Evolutionary conservation across 92 coral and sea anemone species (phyloP).

Genomic region (Actinostola sp.): DNA sequence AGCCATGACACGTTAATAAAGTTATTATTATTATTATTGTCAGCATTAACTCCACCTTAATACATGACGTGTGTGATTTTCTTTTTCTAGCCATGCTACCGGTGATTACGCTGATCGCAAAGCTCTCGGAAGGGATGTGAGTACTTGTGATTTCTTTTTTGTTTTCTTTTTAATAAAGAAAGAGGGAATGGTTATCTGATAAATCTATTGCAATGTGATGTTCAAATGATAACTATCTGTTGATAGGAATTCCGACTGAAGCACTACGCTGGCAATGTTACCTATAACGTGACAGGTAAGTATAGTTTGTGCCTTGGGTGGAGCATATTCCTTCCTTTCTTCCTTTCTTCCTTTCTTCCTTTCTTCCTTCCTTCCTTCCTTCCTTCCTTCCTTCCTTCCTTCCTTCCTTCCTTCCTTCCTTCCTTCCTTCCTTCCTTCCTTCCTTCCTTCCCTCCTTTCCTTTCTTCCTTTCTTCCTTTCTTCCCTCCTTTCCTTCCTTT

Average conservation of each 20-base stretch:
- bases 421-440: too few relatives aligned
- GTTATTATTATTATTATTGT: too few relatives aligned
- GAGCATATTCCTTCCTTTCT: not conserved
- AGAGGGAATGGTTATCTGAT: too few relatives aligned
- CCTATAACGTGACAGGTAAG: constrained; percentile 84
- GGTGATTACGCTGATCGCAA: constrained; percentile 92
- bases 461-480: too few relatives aligned
- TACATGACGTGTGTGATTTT: not conserved
- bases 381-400: too few relatives aligned
- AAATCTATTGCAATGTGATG: too few relatives aligned
- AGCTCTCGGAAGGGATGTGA: constrained; percentile 88
- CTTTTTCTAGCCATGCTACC: constrained; percentile 85
- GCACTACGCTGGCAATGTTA: constrained; percentile 98
- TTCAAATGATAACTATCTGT: too few relatives aligned
- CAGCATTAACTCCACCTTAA: not conserved
- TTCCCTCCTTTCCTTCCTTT: too few relatives aligned
- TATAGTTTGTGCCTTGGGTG: not conserved
- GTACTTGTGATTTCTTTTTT: not conserved
- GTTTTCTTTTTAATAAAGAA: too few relatives aligned
- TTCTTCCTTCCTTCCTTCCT: too few relatives aligned
- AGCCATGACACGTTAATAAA: not conserved
- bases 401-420: too few relatives aligned
- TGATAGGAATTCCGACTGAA: constrained; percentile 89
- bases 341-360: not conserved
- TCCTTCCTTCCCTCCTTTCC: too few relatives aligned